Evolutionary conservation across 2,888 invertebrate species (phyloP), one percentile per base, ranked within the genome.

Genomic region (Ophion ventricosus): DNA sequence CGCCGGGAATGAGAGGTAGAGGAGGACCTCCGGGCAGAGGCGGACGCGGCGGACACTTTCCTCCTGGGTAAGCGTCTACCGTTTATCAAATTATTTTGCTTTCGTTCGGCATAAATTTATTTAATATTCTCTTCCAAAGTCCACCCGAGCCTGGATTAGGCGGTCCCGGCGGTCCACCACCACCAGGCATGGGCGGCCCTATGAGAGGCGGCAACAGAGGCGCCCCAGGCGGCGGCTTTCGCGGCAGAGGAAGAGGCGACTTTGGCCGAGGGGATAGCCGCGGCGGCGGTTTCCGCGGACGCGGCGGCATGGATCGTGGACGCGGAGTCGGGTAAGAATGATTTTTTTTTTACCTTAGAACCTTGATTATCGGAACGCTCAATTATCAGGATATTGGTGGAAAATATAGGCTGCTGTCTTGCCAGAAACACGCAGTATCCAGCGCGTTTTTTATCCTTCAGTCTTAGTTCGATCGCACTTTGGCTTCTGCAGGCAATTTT

Each of bases 291-390:
- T 92, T 92, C 85, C 89, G 93, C 69, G 93, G 93, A 23, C 90
- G 92, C n/a, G 92, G 92, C 91, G 92, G 94, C 90, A 92, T 93
- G 89, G 91, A 93, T 90, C 93, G 94, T 90, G 94, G 94, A 89
- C 93, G 91, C 20, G 91, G 90, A 26, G 90, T 5, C 86, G 89
- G 79, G 87, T 88, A 35, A 88, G 89, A 63, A 64, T 7, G 0
- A 23, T 20, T 29, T 56, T 57, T 23, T 49, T 14, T 14, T 10
- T 10, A 40, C 4, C 17, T n/a, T n/a, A n/a, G n/a, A n/a, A n/a
- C n/a, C n/a, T n/a, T n/a, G n/a, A n/a, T n/a, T n/a, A n/a, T n/a
- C n/a, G n/a, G n/a, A n/a, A n/a, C n/a, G n/a, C n/a, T n/a, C n/a
- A n/a, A n/a, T n/a, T n/a, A n/a, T n/a, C n/a, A 40, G 40, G 40